Conservation (phyloP, 2,113 vertebrate species). For the Australoheros scitulus region DNA sequence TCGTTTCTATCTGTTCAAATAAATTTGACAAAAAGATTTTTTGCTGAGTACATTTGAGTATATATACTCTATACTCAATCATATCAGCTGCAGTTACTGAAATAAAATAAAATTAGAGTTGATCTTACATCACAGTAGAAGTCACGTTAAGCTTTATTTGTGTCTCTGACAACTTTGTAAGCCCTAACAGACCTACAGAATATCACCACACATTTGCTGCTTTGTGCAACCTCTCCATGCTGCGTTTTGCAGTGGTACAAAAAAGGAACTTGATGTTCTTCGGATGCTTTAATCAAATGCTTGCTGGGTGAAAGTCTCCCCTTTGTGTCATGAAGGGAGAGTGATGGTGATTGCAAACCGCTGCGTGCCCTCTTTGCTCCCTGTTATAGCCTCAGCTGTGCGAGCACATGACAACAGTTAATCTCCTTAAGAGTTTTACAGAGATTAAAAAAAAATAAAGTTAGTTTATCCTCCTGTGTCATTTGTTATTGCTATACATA, state of each 20-base stretch:
- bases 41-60: background rate
- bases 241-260: conserved; percentile 9
- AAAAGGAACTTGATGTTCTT: conserved; percentile 51
- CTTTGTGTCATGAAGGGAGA: conserved; percentile 64
- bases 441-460: background rate
- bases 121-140: background rate
- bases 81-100: background rate
- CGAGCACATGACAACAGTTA: conserved; percentile 15
- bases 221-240: background rate
- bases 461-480: background rate
- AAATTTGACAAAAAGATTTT: background rate
- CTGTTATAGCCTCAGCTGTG: conserved; percentile 30
- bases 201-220: conserved; percentile 19
- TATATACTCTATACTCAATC: background rate
- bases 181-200: background rate
- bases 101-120: background rate
- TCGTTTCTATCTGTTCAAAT: background rate
- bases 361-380: conserved; percentile 57
- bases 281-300: conserved; percentile 69
- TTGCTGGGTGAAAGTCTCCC: conserved; percentile 70
- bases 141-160: background rate
- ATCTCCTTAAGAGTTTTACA: background rate
- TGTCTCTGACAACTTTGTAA: conserved; percentile 10
- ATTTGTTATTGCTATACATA: background rate
- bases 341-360: conserved; percentile 75